Evolutionary conservation across 1,140 invertebrate species (phyloP).

Genomic region (Homalodisca vitripennis): DNA sequence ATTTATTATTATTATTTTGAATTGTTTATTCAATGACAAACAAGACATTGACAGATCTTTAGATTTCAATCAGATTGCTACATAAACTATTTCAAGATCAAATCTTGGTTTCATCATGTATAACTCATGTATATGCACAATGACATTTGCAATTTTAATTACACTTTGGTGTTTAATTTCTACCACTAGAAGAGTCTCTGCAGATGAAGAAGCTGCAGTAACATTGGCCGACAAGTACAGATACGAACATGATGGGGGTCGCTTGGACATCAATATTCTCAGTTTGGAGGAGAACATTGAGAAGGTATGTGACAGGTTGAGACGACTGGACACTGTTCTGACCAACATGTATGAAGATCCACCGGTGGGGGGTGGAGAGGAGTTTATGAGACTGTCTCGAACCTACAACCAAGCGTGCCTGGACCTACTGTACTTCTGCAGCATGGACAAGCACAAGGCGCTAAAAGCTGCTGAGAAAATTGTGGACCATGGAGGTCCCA

Average conservation of each 20-base stretch:
- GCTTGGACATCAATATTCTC: background rate
- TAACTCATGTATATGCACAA: too few relatives aligned
- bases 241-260: background rate
- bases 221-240: too few relatives aligned
- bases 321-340: background rate
- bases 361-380: background rate
- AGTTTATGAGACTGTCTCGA: slow-evolving; percentile 5
- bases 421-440: background rate
- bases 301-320: background rate
- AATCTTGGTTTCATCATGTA: too few relatives aligned
- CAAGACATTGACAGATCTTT: too few relatives aligned
- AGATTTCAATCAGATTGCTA: too few relatives aligned
- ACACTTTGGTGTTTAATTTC: too few relatives aligned
- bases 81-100: too few relatives aligned
- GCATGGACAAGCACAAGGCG: background rate
- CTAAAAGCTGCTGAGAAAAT: background rate
- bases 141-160: too few relatives aligned
- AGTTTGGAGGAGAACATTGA: background rate
- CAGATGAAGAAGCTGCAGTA: too few relatives aligned
- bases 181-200: too few relatives aligned
- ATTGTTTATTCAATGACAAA: too few relatives aligned
- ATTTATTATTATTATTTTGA: too few relatives aligned
- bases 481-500: background rate
- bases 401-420: background rate
- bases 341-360: slow-evolving; percentile 9